Conservation (phyloP, 2,797 vertebrate species). For the Acipenser oxyrinchus region DNA sequence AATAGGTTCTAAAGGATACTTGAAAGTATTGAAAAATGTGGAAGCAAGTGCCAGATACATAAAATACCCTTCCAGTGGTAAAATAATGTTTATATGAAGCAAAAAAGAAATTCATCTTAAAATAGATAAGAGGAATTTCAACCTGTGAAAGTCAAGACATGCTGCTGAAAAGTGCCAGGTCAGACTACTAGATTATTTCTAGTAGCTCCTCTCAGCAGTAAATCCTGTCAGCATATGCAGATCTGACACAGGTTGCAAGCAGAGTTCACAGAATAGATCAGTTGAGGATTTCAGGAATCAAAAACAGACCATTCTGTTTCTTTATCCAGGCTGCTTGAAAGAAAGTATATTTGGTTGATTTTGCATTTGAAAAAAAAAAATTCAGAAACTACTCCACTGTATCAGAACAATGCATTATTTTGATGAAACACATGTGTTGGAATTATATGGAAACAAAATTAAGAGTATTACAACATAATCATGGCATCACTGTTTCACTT, state of each 20-base stretch:
- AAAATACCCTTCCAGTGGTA: too few relatives aligned
- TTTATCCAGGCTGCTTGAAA: neutral
- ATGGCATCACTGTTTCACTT: too few relatives aligned
- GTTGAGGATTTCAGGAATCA: slow-evolving; percentile 2
- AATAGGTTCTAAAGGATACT: too few relatives aligned
- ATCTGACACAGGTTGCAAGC: slow-evolving; percentile 26
- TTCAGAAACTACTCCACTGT: neutral
- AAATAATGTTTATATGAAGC: too few relatives aligned
- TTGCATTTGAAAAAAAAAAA: neutral
- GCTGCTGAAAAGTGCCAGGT: slow-evolving; percentile 22
- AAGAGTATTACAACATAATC: too few relatives aligned
- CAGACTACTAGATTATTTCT: slow-evolving; percentile 31
- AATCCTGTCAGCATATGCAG: slow-evolving; percentile 32
- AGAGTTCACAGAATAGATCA: slow-evolving; percentile 10
- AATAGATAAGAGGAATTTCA: too few relatives aligned
- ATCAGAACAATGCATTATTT: neutral
- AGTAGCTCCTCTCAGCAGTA: slow-evolving; percentile 47
- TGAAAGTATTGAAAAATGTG: too few relatives aligned
- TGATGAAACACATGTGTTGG: too few relatives aligned
- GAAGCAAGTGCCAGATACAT: too few relatives aligned
- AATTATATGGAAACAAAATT: too few relatives aligned
- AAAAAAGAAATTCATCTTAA: too few relatives aligned
- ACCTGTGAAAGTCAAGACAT: too few relatives aligned
- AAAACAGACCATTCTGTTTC: neutral
- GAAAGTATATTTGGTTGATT: neutral